Percentiles rank a stretch among this genome's conserved stretches.
These are phyloP conservation scores for Vultur gryphus DNA, from an alignment of 2,797 vertebrate species.

Conservation along the genomic window DNA sequence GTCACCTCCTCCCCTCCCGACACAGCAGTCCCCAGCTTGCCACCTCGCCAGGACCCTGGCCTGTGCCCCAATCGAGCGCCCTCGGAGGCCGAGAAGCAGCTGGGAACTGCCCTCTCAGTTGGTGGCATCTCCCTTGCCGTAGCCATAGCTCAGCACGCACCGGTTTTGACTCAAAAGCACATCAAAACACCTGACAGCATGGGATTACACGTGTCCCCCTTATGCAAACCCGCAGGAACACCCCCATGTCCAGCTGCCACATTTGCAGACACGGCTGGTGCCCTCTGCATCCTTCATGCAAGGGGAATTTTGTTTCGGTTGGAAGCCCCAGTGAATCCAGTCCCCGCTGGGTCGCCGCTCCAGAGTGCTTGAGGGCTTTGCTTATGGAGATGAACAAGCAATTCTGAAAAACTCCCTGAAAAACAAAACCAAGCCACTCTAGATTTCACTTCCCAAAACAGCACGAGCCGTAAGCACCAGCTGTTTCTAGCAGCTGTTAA, in stretches of 20 bases:
- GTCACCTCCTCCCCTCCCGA: background rate
- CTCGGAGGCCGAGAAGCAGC: background rate
- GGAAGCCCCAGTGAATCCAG: background rate
- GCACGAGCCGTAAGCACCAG: background rate
- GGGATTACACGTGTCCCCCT: rapidly evolving
- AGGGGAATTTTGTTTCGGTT: background rate
- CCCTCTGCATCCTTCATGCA: background rate
- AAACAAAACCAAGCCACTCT: background rate
- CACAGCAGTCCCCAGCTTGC: background rate
- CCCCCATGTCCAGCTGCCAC: background rate
- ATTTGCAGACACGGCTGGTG: background rate
- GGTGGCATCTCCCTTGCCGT: background rate
- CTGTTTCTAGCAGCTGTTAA: constrained; percentile 30
- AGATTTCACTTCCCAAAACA: constrained; percentile 10
- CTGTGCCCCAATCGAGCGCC: rapidly evolving
- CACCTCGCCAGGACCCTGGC: background rate
- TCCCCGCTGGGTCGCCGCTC: background rate
- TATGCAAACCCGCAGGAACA: background rate
- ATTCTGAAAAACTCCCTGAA: background rate
- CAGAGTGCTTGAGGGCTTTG: background rate
- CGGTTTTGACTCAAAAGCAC: background rate
- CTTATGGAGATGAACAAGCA: background rate
- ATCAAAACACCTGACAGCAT: background rate
- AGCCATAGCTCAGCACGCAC: background rate
- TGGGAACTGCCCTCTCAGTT: background rate